Percentiles rank a stretch among this genome's conserved stretches.
phyloP scores from a whole-genome alignment of 1,140 invertebrate species.

The Drosophila leontia region DNA sequence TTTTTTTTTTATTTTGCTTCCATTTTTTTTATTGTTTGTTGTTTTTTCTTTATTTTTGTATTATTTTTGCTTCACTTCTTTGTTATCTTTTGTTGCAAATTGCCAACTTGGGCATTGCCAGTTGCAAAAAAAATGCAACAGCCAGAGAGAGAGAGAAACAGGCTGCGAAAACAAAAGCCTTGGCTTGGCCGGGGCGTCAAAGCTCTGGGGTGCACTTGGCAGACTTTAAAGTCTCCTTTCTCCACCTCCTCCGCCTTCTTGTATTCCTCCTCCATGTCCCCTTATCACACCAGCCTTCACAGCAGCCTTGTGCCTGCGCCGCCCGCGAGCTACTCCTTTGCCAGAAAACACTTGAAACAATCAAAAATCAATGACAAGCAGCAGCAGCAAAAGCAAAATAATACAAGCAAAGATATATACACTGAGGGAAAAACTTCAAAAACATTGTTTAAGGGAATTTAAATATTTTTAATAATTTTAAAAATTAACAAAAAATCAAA shows the following conservation, averaged over 20 bases:
- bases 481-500: too few species aligned
- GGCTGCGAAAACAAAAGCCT: constrained; percentile 58
- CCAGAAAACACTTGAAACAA: constrained; percentile 73
- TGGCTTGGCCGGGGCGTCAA: constrained; percentile 72
- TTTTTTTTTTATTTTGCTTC: background rate
- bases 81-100: constrained; percentile 79
- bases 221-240: constrained; percentile 50
- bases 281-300: constrained; percentile 12
- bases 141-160: constrained; percentile 4
- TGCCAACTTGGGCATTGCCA: constrained; percentile 77
- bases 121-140: constrained; percentile 60
- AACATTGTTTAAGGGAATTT: background rate
- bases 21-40: constrained; percentile 1
- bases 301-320: background rate
- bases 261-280: background rate
- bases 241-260: background rate
- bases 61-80: constrained; percentile 28
- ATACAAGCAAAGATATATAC: background rate
- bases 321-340: constrained; percentile 24
- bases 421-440: constrained; percentile 1
- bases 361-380: constrained; percentile 79
- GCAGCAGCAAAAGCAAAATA: constrained; percentile 19
- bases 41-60: background rate
- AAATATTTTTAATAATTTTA: background rate
- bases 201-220: constrained; percentile 80